phyloP scores from a whole-genome alignment of 1,140 invertebrate genomes.

The Oryzaephilus surinamensis region DNA sequence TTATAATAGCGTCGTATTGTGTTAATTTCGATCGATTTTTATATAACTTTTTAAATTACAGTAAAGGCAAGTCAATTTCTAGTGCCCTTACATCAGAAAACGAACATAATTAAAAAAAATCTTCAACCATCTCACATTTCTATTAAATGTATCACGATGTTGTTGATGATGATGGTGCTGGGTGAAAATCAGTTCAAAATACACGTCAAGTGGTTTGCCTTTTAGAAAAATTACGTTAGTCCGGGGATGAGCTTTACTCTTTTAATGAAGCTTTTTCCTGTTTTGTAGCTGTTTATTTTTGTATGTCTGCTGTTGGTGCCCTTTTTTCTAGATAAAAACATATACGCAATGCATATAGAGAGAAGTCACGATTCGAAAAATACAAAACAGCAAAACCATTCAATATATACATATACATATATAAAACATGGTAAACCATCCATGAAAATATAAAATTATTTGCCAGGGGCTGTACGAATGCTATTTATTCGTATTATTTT shows the following conservation, averaged over 20 bases:
- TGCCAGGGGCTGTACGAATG: constrained; percentile 4
- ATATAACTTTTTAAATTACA: not conserved
- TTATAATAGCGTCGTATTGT: no score
- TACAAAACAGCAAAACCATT: no score
- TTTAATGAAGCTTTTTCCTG: not conserved
- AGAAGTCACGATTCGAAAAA: not conserved
- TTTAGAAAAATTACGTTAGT: no score
- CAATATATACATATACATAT: constrained; percentile 1
- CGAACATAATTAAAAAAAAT: no score
- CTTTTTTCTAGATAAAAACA: constrained; percentile 2
- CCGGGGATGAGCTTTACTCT: not conserved
- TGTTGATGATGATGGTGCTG: no score
- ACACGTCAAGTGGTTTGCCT: no score
- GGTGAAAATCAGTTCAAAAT: no score
- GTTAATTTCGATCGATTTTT: not conserved
- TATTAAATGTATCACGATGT: no score
- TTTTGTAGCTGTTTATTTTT: constrained; percentile 5
- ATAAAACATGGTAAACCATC: constrained; percentile 10
- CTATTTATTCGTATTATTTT: not conserved
- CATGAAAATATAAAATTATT: constrained; percentile 12
- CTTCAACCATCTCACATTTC: no score
- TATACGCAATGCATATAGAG: not conserved
- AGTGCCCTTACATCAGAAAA: not conserved
- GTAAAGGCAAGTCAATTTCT: not conserved
- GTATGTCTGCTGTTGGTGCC: constrained; percentile 1